Evolutionary conservation across 2,888 invertebrate species (phyloP), one percentile per base, ranked within the genome.

Genomic region (Calameuta pallipes): DNA sequence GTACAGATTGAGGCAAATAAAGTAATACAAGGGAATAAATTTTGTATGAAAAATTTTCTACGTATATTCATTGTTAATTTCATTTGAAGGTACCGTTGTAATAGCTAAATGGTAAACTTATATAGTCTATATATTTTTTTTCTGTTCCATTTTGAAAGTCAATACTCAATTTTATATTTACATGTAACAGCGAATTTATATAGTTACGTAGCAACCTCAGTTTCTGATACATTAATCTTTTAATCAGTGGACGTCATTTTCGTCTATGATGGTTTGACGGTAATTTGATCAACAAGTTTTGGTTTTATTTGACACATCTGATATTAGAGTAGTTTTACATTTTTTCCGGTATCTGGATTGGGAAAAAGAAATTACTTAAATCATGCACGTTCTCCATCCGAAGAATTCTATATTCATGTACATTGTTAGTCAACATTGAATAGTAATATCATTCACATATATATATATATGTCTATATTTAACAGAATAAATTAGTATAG

Each of bases 401-500:
- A 56, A 56, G 56, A 56, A 23, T 74, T 74, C 68, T 79, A 77
- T 76, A 77, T 79, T 79, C 70, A 71, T 69, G 74, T 69, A 77
- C 73, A 76, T 77, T n/a, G 41, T 69, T 68, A 77, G 41, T 75
- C 78, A 78, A 81, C 81, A 80, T 76, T 79, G 75, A 77, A 76
- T 76, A 75, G 69, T 80, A 75, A 56, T 23, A 23, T 56, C 56
- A 23, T 56, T 56, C 56, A 23, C 56, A 56, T 56, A 56, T 56
- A 41, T 41, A 56, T 56, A 56, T 56, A 41, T 41, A 37, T 37
- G 56, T 75, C 78, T 81, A 68, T 82, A 75, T 80, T 78, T 75
- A 75, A 81, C 75, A 81, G 78, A 81, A 81, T 83, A 79, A 82
- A 76, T 79, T 76, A 74, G 75, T 77, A 36, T 69, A 80, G 74